phyloP scores from a whole-genome alignment of 2,113 vertebrate species.

The Cryptotis parvus region DNA sequence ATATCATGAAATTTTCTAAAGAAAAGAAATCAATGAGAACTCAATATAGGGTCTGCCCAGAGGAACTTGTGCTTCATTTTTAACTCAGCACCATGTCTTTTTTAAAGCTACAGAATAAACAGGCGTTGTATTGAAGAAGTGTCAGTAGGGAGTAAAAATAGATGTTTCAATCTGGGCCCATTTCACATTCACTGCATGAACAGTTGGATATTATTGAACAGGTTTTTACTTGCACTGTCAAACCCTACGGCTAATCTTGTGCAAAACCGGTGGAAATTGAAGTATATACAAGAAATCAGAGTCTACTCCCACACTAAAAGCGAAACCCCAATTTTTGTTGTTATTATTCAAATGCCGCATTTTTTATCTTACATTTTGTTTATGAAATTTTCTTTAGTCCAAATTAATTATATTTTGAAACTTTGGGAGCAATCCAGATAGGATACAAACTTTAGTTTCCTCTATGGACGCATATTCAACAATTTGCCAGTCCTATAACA shows the following conservation, averaged over 20 bases:
- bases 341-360: conserved; percentile 31
- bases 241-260: conserved; percentile 78
- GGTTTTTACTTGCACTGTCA: conserved; percentile 72
- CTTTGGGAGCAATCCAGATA: conserved; percentile 7
- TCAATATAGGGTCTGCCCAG: neutral
- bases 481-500: neutral
- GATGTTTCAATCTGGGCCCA: conserved; percentile 67
- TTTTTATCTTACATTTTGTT: conserved; percentile 26
- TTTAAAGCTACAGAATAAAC: conserved; percentile 68
- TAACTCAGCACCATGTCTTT: conserved; percentile 58
- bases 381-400: conserved; percentile 34
- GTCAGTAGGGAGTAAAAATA: conserved; percentile 68
- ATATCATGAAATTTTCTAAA: neutral
- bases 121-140: conserved; percentile 48
- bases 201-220: conserved; percentile 78
- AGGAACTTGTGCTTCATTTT: conserved; percentile 66
- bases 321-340: conserved; percentile 52
- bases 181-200: conserved; percentile 79
- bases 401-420: conserved; percentile 51
- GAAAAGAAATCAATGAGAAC: neutral
- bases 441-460: neutral
- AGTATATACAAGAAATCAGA: conserved; percentile 70
- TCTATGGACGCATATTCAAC: neutral
- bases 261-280: conserved; percentile 65
- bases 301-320: conserved; percentile 9